Evolutionary conservation across 1,140 invertebrate genomes (phyloP).

Genomic region (Fopius arisanus): DNA sequence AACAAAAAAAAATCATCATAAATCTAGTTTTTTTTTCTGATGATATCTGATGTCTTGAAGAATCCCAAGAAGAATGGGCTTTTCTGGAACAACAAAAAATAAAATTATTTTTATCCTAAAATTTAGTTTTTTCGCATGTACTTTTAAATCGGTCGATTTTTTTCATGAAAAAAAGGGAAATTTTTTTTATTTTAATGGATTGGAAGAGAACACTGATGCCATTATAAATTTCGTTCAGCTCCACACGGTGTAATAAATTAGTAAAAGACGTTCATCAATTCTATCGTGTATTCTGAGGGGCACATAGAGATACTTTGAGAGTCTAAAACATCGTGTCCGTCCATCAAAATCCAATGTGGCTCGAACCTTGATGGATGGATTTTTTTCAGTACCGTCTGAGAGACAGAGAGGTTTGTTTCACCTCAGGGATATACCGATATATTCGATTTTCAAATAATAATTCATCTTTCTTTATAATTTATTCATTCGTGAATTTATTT

Average conservation of each 20-base stretch:
- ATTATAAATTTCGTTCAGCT: conserved; percentile 57
- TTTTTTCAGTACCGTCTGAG: conserved; percentile 46
- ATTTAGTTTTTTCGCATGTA: too few species aligned
- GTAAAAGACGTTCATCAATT: conserved; percentile 62
- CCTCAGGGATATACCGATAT: neutral
- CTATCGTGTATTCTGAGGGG: conserved; percentile 41
- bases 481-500: conserved; percentile 5
- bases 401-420: neutral
- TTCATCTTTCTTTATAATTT: neutral
- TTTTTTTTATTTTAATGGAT: too few species aligned
- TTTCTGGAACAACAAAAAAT: neutral
- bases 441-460: conserved; percentile 4
- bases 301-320: conserved; percentile 52
- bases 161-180: too few species aligned
- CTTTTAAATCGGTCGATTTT: too few species aligned
- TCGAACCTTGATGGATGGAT: conserved; percentile 57
- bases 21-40: conserved; percentile 6
- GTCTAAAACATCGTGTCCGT: conserved; percentile 49
- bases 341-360: conserved; percentile 44
- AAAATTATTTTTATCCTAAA: too few species aligned
- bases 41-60: neutral
- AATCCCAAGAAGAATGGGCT: neutral
- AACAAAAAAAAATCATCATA: conserved; percentile 6
- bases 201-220: conserved; percentile 12
- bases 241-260: conserved; percentile 58